phyloP scores from a whole-genome alignment of 2,113 vertebrate species.

The Oreotrochilus melanogaster region DNA sequence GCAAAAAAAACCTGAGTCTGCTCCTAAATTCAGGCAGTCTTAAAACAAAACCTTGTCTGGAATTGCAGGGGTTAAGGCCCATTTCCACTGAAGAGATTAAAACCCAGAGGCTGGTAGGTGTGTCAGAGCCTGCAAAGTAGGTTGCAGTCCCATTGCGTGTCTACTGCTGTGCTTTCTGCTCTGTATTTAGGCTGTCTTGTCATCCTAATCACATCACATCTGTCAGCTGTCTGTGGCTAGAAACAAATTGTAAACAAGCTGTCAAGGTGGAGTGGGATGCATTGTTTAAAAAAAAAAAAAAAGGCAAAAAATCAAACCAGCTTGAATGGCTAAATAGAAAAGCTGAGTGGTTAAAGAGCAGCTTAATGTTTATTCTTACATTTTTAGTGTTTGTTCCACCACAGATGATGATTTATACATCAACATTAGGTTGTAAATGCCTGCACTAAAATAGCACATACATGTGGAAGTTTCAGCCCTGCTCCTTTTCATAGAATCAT shows the following conservation, averaged over 20 bases:
- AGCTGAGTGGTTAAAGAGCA: background rate
- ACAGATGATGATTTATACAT: background rate
- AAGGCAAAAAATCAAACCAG: background rate
- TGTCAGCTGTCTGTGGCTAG: background rate
- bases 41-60: background rate
- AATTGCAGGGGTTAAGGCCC: background rate
- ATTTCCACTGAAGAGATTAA: background rate
- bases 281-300: background rate
- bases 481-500: background rate
- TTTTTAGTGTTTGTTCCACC: background rate
- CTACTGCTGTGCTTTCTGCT: slow-evolving; percentile 18
- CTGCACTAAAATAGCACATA: background rate
- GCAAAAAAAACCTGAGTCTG: background rate
- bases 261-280: slow-evolving; percentile 2
- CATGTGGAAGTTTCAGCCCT: background rate
- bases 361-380: background rate
- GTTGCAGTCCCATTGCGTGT: background rate
- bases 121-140: background rate
- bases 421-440: background rate
- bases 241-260: slow-evolving; percentile 26
- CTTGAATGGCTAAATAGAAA: background rate
- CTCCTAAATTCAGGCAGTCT: background rate
- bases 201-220: slow-evolving; percentile 36
- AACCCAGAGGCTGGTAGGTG: background rate
- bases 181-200: slow-evolving; percentile 12